These are phyloP conservation scores for Actenoides lindsayi DNA, from an alignment of 2,113 vertebrate species.

Conservation along the genomic window DNA sequence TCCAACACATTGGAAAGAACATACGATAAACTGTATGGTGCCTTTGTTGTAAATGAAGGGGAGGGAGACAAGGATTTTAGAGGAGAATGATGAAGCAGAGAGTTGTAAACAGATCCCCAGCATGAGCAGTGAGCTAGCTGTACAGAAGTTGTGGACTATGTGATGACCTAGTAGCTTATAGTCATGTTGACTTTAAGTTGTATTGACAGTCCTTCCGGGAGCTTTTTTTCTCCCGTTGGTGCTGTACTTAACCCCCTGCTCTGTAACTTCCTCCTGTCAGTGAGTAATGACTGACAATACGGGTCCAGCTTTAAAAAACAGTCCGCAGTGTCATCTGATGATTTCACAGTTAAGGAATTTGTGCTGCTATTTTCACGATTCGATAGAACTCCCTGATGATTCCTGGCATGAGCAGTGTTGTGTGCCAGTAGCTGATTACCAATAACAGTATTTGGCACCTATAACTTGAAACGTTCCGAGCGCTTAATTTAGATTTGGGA, in stretches of 20 bases:
- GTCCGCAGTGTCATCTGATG: background rate
- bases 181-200: background rate
- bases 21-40: background rate
- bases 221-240: background rate
- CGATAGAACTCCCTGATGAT: slow-evolving; percentile 22
- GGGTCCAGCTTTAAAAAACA: background rate
- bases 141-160: background rate
- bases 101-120: background rate
- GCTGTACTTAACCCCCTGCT: background rate
- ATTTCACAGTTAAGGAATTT: slow-evolving; percentile 40
- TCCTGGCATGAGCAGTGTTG: slow-evolving; percentile 2
- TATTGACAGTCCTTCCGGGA: background rate
- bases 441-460: slow-evolving; percentile 14
- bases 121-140: background rate
- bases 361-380: slow-evolving; percentile 50
- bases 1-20: background rate
- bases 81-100: background rate
- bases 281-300: background rate
- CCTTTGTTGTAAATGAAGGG: background rate
- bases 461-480: background rate
- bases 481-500: slow-evolving; percentile 7
- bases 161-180: background rate
- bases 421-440: background rate
- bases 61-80: background rate
- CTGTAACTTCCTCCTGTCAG: background rate